Percentiles rank a stretch among this genome's conserved stretches.
Conservation (phyloP, 2,797 vertebrate species). For the Anguilla megastoma region DNA sequence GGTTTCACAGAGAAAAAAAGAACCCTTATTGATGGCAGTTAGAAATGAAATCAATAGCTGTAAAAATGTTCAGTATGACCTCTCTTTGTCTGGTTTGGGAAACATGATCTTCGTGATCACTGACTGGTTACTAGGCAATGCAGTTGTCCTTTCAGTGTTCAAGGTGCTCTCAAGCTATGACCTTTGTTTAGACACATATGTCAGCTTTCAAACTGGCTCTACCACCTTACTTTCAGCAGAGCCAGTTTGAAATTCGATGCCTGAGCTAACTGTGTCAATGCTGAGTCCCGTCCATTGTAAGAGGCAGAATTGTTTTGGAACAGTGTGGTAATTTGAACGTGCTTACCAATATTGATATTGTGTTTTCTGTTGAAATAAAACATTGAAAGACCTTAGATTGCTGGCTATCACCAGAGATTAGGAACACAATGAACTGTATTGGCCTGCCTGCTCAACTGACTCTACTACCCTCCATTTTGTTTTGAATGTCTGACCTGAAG, state of each 20-base stretch:
- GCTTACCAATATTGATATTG: slow-evolving; percentile 72
- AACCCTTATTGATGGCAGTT: slow-evolving; percentile 51
- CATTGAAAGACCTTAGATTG: slow-evolving; percentile 6
- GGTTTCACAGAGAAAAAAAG: slow-evolving; percentile 45
- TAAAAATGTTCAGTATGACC: slow-evolving; percentile 63
- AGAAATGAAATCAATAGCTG: slow-evolving; percentile 65
- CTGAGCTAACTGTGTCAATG: slow-evolving; percentile 65
- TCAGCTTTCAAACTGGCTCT: slow-evolving; percentile 44
- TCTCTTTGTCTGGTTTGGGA: slow-evolving; percentile 66
- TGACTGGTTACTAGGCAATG: slow-evolving; percentile 36
- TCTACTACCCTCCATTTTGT: slow-evolving; percentile 1
- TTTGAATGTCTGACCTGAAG: neutral
- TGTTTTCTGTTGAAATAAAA: slow-evolving; percentile 52
- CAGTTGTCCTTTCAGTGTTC: slow-evolving; percentile 2
- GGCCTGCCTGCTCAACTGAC: neutral
- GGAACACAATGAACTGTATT: neutral
- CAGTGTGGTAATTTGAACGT: slow-evolving; percentile 71
- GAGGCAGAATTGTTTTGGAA: slow-evolving; percentile 66
- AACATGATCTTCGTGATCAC: slow-evolving; percentile 12
- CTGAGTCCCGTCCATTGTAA: slow-evolving; percentile 63
- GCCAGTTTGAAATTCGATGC: slow-evolving; percentile 67
- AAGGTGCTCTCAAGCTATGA: slow-evolving; percentile 31
- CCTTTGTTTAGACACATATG: slow-evolving; percentile 32
- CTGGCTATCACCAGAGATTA: neutral
- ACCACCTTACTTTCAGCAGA: slow-evolving; percentile 55